Evolutionary conservation across 1,140 invertebrate genomes (phyloP).

Genomic region (Lepidurus apus): DNA sequence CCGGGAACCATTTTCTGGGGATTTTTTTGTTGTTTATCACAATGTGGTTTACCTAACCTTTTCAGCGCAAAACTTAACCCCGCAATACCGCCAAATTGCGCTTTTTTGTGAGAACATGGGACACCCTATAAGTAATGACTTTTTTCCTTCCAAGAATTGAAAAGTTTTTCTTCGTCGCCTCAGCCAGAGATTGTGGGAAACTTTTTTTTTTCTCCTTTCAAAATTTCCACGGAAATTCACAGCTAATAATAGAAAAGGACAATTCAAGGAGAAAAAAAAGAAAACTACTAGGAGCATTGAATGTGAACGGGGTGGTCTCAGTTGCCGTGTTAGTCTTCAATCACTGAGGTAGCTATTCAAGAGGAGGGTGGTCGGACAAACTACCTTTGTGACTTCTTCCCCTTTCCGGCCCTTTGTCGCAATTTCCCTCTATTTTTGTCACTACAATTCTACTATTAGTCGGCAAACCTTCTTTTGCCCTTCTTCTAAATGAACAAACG

Average conservation of each 20-base stretch:
- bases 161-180: not conserved
- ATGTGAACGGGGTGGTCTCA: slow-evolving; percentile 15
- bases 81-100: too few relatives aligned
- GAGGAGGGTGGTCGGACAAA: not conserved
- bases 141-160: too few relatives aligned
- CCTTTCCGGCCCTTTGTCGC: slow-evolving; percentile 2
- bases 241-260: not conserved
- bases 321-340: not conserved
- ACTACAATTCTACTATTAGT: slow-evolving; percentile 4
- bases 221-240: not conserved
- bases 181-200: not conserved
- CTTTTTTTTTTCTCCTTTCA: not conserved
- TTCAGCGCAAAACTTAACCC: too few relatives aligned
- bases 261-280: not conserved
- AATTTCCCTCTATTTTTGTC: not conserved
- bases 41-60: too few relatives aligned
- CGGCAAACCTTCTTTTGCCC: not conserved
- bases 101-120: too few relatives aligned
- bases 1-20: too few relatives aligned
- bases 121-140: too few relatives aligned
- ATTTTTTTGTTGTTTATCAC: too few relatives aligned
- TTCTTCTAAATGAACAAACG: not conserved
- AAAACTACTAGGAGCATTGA: not conserved
- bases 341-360: not conserved
- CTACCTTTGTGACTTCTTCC: slow-evolving; percentile 11